Conservation (phyloP, 2,888 invertebrate species). For the Uropetala carovei region DNA sequence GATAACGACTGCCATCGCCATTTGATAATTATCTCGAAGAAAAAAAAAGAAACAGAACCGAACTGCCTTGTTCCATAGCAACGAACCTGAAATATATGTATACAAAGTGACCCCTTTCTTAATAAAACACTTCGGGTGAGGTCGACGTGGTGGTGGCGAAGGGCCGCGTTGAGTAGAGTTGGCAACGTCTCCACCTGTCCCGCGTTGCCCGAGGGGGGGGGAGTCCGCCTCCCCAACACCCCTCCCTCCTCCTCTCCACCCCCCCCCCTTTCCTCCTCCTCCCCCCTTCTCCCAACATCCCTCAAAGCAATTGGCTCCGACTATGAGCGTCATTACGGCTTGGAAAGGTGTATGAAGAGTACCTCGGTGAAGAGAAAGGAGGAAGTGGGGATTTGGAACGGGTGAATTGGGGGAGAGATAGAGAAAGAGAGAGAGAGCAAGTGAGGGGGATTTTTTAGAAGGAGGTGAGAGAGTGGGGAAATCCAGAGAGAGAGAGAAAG, state of each 20-base stretch:
- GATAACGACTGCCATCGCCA: no score
- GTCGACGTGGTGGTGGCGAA: neutral
- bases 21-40: no score
- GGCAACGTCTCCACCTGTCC: constrained; percentile 53
- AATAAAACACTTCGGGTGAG: neutral
- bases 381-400: constrained; percentile 62
- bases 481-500: neutral
- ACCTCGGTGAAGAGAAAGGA: constrained; percentile 56
- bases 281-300: neutral
- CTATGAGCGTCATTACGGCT: constrained; percentile 46
- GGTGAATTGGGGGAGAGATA: constrained; percentile 50
- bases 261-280: neutral
- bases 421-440: neutral
- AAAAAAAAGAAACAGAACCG: no score
- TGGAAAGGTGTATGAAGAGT: constrained; percentile 44
- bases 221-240: neutral
- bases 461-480: neutral
- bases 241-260: neutral
- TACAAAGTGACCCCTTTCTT: constrained; percentile 17
- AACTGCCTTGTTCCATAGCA: no score
- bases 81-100: neutral
- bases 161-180: constrained; percentile 30
- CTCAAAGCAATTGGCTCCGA: constrained; percentile 44
- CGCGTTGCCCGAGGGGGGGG: constrained; percentile 46
- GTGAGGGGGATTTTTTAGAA: neutral